Percentiles rank a stretch among this genome's conserved stretches.
These are phyloP conservation scores for Heliothis virescens DNA, from an alignment of 1,140 invertebrate species.

Conservation along the genomic window DNA sequence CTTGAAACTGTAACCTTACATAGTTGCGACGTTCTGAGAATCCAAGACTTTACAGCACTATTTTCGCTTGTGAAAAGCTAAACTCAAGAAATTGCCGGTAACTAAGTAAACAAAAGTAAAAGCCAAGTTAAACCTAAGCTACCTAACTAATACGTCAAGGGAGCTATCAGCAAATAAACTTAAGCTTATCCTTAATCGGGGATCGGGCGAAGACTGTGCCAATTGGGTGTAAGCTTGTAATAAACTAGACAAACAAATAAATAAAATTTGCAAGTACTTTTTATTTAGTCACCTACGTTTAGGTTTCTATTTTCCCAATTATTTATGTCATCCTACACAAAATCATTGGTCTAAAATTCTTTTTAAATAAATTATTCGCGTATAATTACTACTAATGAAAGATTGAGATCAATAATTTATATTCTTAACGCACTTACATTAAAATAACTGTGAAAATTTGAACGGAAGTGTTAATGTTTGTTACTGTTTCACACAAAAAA, in stretches of 20 bases:
- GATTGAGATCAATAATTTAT: too few species aligned
- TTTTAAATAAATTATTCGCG: too few species aligned
- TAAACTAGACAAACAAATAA: not conserved
- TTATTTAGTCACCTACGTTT: too few species aligned
- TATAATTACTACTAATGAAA: too few species aligned
- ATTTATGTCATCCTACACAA: too few species aligned
- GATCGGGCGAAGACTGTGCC: conserved; percentile 34
- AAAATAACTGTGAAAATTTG: too few species aligned
- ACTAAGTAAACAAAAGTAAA: conserved; percentile 24
- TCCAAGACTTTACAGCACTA: not conserved
- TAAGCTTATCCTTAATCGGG: conserved; percentile 54
- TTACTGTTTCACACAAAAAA: too few species aligned
- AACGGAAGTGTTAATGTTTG: too few species aligned
- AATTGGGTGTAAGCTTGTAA: conserved; percentile 11
- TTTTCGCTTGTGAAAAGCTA: conserved; percentile 10
- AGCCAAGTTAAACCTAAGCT: conserved; percentile 47
- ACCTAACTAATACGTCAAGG: conserved; percentile 47
- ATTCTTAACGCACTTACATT: too few species aligned
- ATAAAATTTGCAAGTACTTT: not conserved
- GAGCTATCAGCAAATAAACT: conserved; percentile 53
- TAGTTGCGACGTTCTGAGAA: not conserved
- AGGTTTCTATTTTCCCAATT: too few species aligned
- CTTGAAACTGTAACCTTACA: conserved; percentile 6
- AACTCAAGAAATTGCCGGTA: conserved; percentile 32
- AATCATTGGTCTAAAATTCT: too few species aligned